Conservation (phyloP, 2,888 invertebrate genomes). For the Rhamnusium bicolor region DNA sequence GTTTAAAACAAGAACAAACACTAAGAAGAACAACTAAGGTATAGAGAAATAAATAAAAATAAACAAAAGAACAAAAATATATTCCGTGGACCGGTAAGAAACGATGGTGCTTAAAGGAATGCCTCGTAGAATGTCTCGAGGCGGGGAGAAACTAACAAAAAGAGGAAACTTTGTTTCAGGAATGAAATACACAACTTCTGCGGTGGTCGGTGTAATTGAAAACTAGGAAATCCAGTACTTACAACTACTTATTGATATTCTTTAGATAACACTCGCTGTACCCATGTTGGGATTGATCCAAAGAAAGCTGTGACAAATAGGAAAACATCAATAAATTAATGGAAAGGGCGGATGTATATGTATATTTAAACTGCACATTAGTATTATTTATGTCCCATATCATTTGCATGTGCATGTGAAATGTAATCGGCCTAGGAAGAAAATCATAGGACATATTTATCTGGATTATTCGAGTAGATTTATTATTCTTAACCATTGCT, state of each 20-base stretch:
- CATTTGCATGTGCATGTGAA: background rate
- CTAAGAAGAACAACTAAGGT: background rate
- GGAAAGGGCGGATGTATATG: background rate
- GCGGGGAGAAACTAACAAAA: slow-evolving; percentile 9
- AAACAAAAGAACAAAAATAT: slow-evolving; percentile 7
- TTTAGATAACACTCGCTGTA: background rate
- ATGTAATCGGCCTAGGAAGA: too few species aligned
- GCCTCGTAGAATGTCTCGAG: slow-evolving; percentile 1
- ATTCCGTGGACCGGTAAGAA: background rate
- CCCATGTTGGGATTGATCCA: background rate
- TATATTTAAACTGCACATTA: background rate
- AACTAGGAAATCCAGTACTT: slow-evolving; percentile 6
- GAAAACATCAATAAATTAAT: background rate
- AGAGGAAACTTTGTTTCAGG: slow-evolving; percentile 8
- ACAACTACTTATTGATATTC: slow-evolving; percentile 4
- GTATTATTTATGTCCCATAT: background rate
- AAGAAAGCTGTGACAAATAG: background rate
- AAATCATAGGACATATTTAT: background rate
- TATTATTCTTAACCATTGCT: too few species aligned
- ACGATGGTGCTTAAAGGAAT: slow-evolving; percentile 16
- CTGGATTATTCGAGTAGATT: background rate
- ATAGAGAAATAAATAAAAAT: background rate
- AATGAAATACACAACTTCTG: slow-evolving; percentile 13
- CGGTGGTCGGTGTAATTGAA: slow-evolving; percentile 22
- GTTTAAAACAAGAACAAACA: background rate